A percentile compares a stretch with the other conserved stretches of the same genome.
These are phyloP conservation scores for Patiria miniata DNA, from an alignment of 35 echinoderm and acorn worm genomes.

Conservation along the genomic window DNA sequence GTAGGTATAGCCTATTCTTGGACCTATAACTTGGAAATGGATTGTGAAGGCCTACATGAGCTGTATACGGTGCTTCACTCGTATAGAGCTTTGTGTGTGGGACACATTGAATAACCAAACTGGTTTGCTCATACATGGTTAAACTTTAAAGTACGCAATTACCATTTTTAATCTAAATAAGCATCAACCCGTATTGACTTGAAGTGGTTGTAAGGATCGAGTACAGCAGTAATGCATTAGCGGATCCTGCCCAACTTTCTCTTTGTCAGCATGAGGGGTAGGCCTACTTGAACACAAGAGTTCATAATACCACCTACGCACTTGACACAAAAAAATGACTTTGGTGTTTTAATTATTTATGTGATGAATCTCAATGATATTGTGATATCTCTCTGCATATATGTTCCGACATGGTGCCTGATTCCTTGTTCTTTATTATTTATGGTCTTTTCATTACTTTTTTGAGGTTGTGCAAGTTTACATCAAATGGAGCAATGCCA, in stretches of 20 bases:
- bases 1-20: slow-evolving; percentile 16
- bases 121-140: neutral
- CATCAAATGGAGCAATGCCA: slow-evolving; percentile 72
- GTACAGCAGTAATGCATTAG: too few species aligned
- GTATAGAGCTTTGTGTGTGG: neutral
- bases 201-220: too few species aligned
- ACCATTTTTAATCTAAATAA: neutral
- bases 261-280: too few species aligned
- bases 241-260: too few species aligned
- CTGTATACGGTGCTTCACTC: too few species aligned
- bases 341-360: neutral
- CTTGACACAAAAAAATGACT: too few species aligned
- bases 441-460: neutral
- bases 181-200: too few species aligned
- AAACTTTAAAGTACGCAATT: neutral
- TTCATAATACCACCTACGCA: too few species aligned
- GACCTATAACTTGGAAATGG: neutral
- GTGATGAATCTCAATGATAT: neutral
- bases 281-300: too few species aligned
- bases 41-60: too few species aligned
- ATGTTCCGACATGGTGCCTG: neutral
- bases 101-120: neutral
- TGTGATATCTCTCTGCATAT: neutral
- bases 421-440: neutral
- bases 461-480: slow-evolving; percentile 87